Evolutionary conservation across 2,888 invertebrate genomes (phyloP).

Genomic region (Hemistola chrysoprasaria): DNA sequence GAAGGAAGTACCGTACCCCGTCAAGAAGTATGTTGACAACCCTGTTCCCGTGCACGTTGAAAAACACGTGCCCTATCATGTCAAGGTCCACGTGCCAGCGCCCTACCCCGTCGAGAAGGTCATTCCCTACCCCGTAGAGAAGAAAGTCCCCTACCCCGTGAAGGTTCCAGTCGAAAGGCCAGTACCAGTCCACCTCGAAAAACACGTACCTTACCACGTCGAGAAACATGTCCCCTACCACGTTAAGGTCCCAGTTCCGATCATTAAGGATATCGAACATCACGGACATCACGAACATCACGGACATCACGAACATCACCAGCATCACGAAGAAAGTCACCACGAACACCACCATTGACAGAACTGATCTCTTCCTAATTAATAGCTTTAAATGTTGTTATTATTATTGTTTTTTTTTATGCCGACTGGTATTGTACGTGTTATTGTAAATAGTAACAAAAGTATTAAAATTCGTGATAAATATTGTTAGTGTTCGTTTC

Average conservation of each 20-base stretch:
- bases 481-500: constrained; percentile 34
- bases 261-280: constrained; percentile 76
- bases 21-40: constrained; percentile 85
- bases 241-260: constrained; percentile 86
- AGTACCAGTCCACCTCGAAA: constrained; percentile 84
- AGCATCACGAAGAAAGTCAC: constrained; percentile 42
- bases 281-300: constrained; percentile 50
- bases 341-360: constrained; percentile 63
- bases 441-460: constrained; percentile 69
- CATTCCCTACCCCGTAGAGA: constrained; percentile 85
- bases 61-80: constrained; percentile 88
- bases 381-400: constrained; percentile 78
- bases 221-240: constrained; percentile 87
- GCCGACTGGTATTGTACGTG: constrained; percentile 60
- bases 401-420: constrained; percentile 57
- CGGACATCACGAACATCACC: constrained; percentile 47
- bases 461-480: constrained; percentile 73
- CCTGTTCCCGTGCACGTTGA: constrained; percentile 89
- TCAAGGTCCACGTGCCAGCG: constrained; percentile 87
- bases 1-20: constrained; percentile 86
- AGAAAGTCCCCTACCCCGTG: constrained; percentile 85
- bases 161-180: constrained; percentile 84
- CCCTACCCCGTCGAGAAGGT: constrained; percentile 87
- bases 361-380: constrained; percentile 74
- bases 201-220: constrained; percentile 85